Percentiles rank a stretch among this genome's conserved stretches.
phyloP scores from a whole-genome alignment of 37 sponge, comb jelly and placozoan species.

The Diacarnus erythraeanus region DNA sequence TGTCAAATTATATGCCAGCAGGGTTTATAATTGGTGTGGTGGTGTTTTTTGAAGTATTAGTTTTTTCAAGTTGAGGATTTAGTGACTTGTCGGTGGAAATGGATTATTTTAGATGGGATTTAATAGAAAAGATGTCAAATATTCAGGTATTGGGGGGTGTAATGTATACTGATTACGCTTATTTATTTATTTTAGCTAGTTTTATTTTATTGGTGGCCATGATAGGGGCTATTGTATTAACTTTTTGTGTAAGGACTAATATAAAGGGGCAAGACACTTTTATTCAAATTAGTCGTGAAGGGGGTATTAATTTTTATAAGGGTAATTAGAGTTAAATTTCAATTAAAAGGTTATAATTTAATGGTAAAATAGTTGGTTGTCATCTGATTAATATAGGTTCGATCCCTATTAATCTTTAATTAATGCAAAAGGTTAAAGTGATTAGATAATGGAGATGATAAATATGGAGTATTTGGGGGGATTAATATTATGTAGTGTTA shows the following conservation, averaged over 20 bases:
- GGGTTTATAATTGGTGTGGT: slow-evolving; percentile 70
- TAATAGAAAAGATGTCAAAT: slow-evolving; percentile 25
- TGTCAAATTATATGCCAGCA: slow-evolving; percentile 63
- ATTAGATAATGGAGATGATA: slow-evolving; percentile 8
- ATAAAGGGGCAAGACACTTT: slow-evolving; percentile 65
- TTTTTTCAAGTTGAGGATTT: background rate
- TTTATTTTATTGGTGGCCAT: slow-evolving; percentile 88
- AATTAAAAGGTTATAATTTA: background rate
- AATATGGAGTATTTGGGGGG: slow-evolving; percentile 51
- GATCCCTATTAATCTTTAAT: background rate
- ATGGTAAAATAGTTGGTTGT: slow-evolving; percentile 12
- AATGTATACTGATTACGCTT: slow-evolving; percentile 77
- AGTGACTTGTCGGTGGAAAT: background rate
- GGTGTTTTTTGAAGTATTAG: slow-evolving; percentile 61
- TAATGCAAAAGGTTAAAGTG: background rate
- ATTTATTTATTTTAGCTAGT: slow-evolving; percentile 81
- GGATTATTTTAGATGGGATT: slow-evolving; percentile 29
- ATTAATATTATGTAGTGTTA: slow-evolving; percentile 68
- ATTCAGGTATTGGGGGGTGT: slow-evolving; percentile 70
- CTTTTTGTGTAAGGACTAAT: slow-evolving; percentile 39
- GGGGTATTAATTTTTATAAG: background rate
- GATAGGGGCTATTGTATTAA: slow-evolving; percentile 80
- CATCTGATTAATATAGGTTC: slow-evolving; percentile 14
- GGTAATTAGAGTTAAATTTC: too few relatives aligned
- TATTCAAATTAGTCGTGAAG: slow-evolving; percentile 63